A percentile compares a stretch with the other conserved stretches of the same genome.
Evolutionary conservation across 1,140 invertebrate species (phyloP).

Genomic region (Brachionus paranguensis): DNA sequence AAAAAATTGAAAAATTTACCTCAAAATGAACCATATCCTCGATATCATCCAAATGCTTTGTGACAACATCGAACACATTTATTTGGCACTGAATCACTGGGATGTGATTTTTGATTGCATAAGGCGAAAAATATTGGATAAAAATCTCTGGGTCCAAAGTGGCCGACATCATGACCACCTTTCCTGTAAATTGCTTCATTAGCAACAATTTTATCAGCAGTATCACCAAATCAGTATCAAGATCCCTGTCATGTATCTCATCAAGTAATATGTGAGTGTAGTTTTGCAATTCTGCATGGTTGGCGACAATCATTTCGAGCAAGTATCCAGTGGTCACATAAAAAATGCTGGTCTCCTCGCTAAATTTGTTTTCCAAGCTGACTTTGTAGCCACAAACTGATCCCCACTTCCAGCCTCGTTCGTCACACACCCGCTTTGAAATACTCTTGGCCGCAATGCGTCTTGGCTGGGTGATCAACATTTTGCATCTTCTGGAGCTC

Average conservation of each 20-base stretch:
- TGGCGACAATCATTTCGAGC: slow-evolving; percentile 51
- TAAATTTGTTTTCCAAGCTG: slow-evolving; percentile 40
- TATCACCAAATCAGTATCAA: slow-evolving; percentile 52
- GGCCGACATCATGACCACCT: slow-evolving; percentile 59
- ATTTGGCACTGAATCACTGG: neutral
- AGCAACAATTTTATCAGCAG: slow-evolving; percentile 51
- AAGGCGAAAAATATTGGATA: slow-evolving; percentile 45
- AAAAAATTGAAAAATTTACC: neutral
- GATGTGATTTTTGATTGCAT: neutral
- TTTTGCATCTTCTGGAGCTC: slow-evolving; percentile 28
- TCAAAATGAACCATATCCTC: neutral
- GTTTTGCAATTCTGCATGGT: slow-evolving; percentile 44
- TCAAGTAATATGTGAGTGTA: slow-evolving; percentile 54
- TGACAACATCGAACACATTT: neutral
- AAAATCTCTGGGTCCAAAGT: slow-evolving; percentile 52
- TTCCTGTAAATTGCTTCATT: slow-evolving; percentile 57
- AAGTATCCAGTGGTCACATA: slow-evolving; percentile 55
- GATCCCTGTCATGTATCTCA: slow-evolving; percentile 55
- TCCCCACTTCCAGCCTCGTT: slow-evolving; percentile 51
- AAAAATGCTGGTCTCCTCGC: slow-evolving; percentile 47
- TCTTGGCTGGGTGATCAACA: slow-evolving; percentile 54
- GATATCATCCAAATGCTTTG: slow-evolving; percentile 2
- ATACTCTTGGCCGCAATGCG: slow-evolving; percentile 54
- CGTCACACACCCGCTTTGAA: slow-evolving; percentile 49
- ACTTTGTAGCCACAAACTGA: slow-evolving; percentile 54